Percentiles rank a stretch among this genome's conserved stretches.
Evolutionary conservation across 2,888 invertebrate species (phyloP).

Genomic region (Ephialtes manifestator): DNA sequence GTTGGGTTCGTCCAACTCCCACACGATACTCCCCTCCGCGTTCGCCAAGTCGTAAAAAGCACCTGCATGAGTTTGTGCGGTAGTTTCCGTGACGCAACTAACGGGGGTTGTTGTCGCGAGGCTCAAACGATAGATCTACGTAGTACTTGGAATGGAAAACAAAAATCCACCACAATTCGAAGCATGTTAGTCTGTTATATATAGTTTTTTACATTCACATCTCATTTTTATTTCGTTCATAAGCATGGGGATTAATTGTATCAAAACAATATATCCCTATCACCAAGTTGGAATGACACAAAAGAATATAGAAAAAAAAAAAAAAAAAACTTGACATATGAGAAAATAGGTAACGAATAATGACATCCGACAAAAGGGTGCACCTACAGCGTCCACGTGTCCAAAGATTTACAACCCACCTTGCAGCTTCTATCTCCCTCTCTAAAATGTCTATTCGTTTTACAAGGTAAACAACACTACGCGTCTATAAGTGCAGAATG

Average conservation of each 20-base stretch:
- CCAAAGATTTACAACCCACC: not conserved
- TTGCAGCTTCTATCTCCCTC: not conserved
- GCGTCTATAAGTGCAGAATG: too few species aligned
- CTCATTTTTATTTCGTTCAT: too few species aligned
- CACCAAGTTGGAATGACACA: not conserved
- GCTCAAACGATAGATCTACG: not conserved
- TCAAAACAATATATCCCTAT: too few species aligned
- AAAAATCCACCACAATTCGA: too few species aligned
- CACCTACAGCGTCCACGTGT: not conserved
- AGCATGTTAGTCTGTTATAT: too few species aligned
- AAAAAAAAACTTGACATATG: not conserved
- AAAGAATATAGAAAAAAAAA: not conserved
- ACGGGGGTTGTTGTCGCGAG: not conserved
- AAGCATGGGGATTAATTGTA: too few species aligned
- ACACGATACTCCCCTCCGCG: not conserved
- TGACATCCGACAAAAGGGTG: not conserved
- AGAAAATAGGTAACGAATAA: not conserved
- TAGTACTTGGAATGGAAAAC: not conserved
- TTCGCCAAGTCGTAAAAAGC: not conserved
- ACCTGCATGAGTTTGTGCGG: not conserved
- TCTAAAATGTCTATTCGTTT: not conserved
- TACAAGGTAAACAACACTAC: not conserved
- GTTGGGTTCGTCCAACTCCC: conserved; percentile 54
- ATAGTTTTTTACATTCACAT: too few species aligned
- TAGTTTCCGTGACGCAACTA: conserved; percentile 9